Conservation (phyloP, 2,797 vertebrate genomes). For the Lacerta viridis region DNA sequence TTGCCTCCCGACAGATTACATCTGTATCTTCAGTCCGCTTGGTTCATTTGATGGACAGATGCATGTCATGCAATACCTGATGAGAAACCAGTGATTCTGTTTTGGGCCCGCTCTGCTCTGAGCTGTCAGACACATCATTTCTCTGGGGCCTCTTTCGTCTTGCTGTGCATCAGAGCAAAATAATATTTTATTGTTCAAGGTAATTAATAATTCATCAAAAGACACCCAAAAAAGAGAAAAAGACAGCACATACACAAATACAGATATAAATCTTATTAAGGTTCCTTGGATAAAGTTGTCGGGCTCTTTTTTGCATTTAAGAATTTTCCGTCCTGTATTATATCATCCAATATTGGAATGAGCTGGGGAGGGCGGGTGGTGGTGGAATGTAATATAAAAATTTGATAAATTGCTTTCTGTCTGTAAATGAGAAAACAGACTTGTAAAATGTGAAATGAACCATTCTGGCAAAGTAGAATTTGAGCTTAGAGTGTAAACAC, state of each 20-base stretch:
- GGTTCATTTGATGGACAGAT: conserved; percentile 80
- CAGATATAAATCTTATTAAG: conserved; percentile 81
- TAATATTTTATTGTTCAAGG: conserved; percentile 83
- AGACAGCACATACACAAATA: conserved; percentile 68
- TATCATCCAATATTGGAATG: conserved; percentile 79
- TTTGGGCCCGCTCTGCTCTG: conserved; percentile 70
- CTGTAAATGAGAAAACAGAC: conserved; percentile 85
- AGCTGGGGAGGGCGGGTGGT: conserved; percentile 65
- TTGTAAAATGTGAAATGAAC: conserved; percentile 85
- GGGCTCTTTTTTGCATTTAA: conserved; percentile 73
- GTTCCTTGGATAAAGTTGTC: conserved; percentile 78
- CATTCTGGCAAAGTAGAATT: conserved; percentile 84
- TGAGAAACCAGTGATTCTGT: conserved; percentile 67
- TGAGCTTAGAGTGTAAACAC: conserved; percentile 87
- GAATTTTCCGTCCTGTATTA: conserved; percentile 74
- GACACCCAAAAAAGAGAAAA: conserved; percentile 68
- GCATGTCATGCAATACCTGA: conserved; percentile 69
- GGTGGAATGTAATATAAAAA: conserved; percentile 81
- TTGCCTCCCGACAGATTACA: conserved; percentile 73
- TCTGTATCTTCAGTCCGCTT: conserved; percentile 71
- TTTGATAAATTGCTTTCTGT: conserved; percentile 81
- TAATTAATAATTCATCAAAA: conserved; percentile 88
- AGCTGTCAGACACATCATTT: conserved; percentile 77
- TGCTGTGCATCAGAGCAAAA: conserved; percentile 82
- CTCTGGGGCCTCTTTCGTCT: conserved; percentile 75